Evolutionary conservation across 2,797 vertebrate species (phyloP), one percentile per base, ranked within the genome.

Genomic region (Taeniopygia guttata): DNA sequence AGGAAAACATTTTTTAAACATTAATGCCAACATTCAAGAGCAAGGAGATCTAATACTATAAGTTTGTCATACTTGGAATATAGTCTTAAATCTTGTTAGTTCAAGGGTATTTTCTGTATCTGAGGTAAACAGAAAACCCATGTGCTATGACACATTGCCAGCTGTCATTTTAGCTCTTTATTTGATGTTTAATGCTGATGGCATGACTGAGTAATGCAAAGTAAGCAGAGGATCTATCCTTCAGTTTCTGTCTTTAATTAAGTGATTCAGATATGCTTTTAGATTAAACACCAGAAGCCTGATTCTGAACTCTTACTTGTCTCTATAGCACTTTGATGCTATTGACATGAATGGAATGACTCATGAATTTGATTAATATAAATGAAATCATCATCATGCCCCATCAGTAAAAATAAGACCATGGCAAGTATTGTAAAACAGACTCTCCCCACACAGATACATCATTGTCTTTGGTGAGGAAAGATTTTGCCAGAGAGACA

Each of bases 201-300:
- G 32, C 62, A 77, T 84, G 48, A 88, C 79, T 95, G 83, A 91
- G 58, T 77, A 95, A 95, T 91, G 79, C 76, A 93, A 87, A 90
- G 55, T 69, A 93, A 91, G 76, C 55, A 90, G 52, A 84, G 32
- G 46, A 78, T 77, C 52, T 92, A 17, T 66, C 58, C 36, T 75
- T 91, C 52, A 40, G 30, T 84, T 84, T 85, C 62, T 87, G 7
- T 93, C 58, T 84, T 83, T 90, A 89, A 86, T 75, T 52, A 87
- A 86, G 45, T 86, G 63, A 83, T 90, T 95, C 84, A 93, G 40
- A 78, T 77, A 75, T 36, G 30, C 79, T 89, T 93, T 88, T 42
- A 79, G 62, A 85, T 87, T 80, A 87, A 89, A 94, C n/a, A 91
- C 36, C 58, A 81, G 72, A 60, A 90, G 36, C 89, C 82, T 81